Percentiles rank a stretch among this genome's conserved stretches.
Conservation (phyloP, 2,888 invertebrate species). For the Philereme transversata region DNA sequence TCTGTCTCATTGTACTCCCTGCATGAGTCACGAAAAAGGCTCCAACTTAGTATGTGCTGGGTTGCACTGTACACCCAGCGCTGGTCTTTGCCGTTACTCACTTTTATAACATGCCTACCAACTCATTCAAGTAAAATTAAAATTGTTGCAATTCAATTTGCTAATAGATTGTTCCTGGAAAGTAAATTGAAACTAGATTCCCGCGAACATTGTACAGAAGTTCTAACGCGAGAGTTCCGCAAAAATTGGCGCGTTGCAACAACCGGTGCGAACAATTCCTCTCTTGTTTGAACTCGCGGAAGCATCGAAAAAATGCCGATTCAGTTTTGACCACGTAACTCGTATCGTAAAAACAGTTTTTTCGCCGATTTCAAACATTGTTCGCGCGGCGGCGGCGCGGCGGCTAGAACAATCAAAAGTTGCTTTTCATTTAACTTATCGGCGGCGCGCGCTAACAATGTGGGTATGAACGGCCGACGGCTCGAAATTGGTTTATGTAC, state of each 20-base stretch:
- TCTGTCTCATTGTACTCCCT: too few species aligned
- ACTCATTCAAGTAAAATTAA: too few species aligned
- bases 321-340: conserved; percentile 44
- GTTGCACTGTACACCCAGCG: too few species aligned
- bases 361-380: conserved; percentile 44
- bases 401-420: conserved; percentile 63
- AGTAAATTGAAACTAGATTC: conserved; percentile 6
- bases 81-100: too few species aligned
- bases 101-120: too few species aligned
- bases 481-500: conserved; percentile 61
- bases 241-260: conserved; percentile 29
- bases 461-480: conserved; percentile 49
- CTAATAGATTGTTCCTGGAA: neutral
- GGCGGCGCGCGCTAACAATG: conserved; percentile 55
- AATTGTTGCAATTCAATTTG: neutral
- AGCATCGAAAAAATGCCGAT: conserved; percentile 42
- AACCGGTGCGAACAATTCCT: conserved; percentile 41
- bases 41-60: too few species aligned
- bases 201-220: conserved; percentile 1
- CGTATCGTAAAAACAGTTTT: conserved; percentile 39
- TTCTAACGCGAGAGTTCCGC: conserved; percentile 7
- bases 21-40: too few species aligned
- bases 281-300: conserved; percentile 44
- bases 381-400: conserved; percentile 46
- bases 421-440: conserved; percentile 72